Conservation (phyloP, 2,113 vertebrate genomes). For the Saguinus midas region DNA sequence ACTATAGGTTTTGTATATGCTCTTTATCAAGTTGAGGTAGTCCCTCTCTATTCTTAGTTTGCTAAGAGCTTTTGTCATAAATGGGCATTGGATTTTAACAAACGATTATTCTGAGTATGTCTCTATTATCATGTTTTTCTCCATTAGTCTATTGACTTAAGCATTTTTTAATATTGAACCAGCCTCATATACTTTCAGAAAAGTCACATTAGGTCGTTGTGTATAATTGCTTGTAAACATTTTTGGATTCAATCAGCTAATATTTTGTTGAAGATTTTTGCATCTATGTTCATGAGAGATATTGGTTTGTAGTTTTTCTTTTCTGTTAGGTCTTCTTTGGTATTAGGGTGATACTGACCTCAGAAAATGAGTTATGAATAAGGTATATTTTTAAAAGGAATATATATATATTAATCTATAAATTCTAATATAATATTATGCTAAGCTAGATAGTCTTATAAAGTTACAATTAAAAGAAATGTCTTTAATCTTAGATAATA, state of each 20-base stretch:
- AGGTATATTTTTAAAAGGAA: neutral
- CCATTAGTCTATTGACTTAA: neutral
- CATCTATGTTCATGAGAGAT: neutral
- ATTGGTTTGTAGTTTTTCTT: neutral
- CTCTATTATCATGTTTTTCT: neutral
- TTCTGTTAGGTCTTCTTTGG: neutral
- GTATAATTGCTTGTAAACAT: neutral
- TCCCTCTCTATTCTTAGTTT: neutral
- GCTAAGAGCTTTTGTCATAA: neutral
- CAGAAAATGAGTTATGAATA: neutral
- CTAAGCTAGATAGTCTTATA: neutral
- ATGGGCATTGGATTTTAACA: neutral
- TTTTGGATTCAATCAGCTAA: neutral
- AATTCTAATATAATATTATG: neutral
- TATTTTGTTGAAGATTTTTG: neutral
- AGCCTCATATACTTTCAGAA: neutral
- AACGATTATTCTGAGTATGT: neutral
- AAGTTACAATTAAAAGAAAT: constrained; percentile 33
- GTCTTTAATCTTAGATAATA: constrained; percentile 55
- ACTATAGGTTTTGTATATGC: neutral
- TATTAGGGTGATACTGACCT: neutral
- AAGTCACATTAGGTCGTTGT: neutral
- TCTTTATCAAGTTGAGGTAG: neutral
- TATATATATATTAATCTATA: neutral
- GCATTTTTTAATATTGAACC: neutral